These are phyloP conservation scores for Yponomeuta sedellus DNA, from an alignment of 2,888 invertebrate species.

Conservation along the genomic window DNA sequence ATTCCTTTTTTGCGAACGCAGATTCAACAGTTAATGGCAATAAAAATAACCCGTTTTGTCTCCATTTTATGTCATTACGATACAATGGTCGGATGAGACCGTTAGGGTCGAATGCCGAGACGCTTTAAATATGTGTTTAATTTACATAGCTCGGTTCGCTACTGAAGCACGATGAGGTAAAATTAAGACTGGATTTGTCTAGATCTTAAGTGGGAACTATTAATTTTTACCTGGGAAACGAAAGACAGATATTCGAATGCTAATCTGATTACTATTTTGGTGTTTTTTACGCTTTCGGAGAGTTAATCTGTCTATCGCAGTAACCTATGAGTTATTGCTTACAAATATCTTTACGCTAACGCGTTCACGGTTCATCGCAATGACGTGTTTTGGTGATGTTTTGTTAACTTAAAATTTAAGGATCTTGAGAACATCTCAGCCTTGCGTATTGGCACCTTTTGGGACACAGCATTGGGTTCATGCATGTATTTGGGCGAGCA, in stretches of 20 bases:
- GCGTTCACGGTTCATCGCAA: no score
- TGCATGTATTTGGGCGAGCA: no score
- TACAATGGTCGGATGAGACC: constrained; percentile 36
- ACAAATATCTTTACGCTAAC: no score
- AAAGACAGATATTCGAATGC: constrained; percentile 5
- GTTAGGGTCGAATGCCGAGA: constrained; percentile 34
- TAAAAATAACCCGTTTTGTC: constrained; percentile 23
- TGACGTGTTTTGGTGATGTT: no score
- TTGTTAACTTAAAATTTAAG: no score
- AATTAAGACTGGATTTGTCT: constrained; percentile 2
- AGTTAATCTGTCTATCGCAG: background rate
- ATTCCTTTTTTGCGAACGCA: constrained; percentile 16
- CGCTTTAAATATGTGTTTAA: constrained; percentile 7
- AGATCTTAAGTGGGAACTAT: background rate
- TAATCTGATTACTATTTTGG: background rate
- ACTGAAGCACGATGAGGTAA: background rate
- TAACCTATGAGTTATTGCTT: background rate
- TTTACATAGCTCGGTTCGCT: constrained; percentile 17
- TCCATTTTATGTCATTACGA: constrained; percentile 33
- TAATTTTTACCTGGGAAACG: background rate
- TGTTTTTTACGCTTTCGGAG: no score
- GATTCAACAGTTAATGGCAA: constrained; percentile 24
- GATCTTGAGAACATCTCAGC: no score
- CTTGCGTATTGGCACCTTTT: no score
- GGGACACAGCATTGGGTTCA: no score